Percentiles rank a stretch among this genome's conserved stretches.
Evolutionary conservation across 1,140 invertebrate species (phyloP).

Genomic region (Arctopsyche grandis): DNA sequence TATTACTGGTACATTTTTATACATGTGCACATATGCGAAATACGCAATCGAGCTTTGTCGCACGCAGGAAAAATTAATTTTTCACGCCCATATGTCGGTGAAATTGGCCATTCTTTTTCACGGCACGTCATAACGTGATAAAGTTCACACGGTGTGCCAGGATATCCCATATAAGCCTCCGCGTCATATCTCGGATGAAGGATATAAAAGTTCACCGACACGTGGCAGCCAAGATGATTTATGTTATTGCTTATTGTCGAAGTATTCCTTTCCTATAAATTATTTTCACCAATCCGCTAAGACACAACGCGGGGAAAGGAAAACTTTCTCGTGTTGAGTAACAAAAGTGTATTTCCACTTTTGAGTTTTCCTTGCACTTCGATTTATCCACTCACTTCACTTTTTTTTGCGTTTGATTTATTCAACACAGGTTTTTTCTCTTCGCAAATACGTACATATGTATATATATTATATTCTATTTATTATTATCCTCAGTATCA

Average conservation of each 20-base stretch:
- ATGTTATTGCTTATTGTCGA: slow-evolving; percentile 40
- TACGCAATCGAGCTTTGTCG: neutral
- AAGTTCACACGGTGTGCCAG: slow-evolving; percentile 13
- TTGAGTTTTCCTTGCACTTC: slow-evolving; percentile 10
- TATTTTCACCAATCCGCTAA: slow-evolving; percentile 14
- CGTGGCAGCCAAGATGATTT: slow-evolving; percentile 16
- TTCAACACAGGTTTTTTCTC: slow-evolving; percentile 23
- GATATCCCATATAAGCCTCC: slow-evolving; percentile 9
- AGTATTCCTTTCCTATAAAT: slow-evolving; percentile 33
- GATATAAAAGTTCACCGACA: slow-evolving; percentile 28
- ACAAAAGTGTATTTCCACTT: neutral
- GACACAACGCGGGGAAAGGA: slow-evolving; percentile 16
- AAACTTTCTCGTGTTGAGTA: slow-evolving; percentile 7
- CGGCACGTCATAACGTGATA: slow-evolving; percentile 31
- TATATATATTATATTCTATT: too few species aligned
- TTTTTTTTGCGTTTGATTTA: slow-evolving; percentile 21
- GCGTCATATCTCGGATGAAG: slow-evolving; percentile 6
- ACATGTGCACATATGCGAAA: too few species aligned
- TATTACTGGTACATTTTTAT: too few species aligned
- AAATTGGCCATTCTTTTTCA: slow-evolving; percentile 30
- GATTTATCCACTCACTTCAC: neutral
- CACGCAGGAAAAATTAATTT: slow-evolving; percentile 7
- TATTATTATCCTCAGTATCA: too few species aligned
- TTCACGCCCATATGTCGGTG: neutral
- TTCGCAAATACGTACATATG: too few species aligned